Base-by-base conservation (phyloP, 2,113 vertebrate genomes). In the Procapra przewalskii region DNA sequence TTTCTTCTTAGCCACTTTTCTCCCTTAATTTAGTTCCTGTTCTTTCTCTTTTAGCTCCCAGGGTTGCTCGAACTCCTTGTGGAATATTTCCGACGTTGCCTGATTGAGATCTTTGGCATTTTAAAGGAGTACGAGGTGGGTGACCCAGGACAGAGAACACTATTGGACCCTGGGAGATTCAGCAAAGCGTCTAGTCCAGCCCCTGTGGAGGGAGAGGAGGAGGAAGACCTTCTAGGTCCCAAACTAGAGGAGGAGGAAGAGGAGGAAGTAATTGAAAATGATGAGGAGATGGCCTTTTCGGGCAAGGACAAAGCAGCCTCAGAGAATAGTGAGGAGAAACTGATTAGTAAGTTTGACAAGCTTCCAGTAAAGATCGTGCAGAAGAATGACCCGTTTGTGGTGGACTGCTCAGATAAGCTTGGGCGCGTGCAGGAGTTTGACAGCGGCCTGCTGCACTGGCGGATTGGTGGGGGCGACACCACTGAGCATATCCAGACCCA, bases 401-500 rank as follows among this genome's bases (percentile, higher is more conserved):
- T 99, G 55, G 99, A 99, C 98, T 99, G 99, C 96, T 99, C 99
- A 5, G 99, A 98, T 98, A 99, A 99, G 98, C 98, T 99, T 79
- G 99, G 99, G 80, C 99, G 99, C 36, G 98, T 99, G 84, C 99
- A 99, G 98, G 99, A 99, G 98, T 99, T 99, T 62, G 99, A 99
- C 96, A 99, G 99, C 23, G 99, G 99, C 59, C 98, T 99, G 92
- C 98, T 99, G 96, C 99, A 99, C 98, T 99, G 99, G 99, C 99
- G 99, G 92, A 99, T 99, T 48, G 99, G 99, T 88, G 99, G 99
- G 1, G 99, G 99, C 15, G 99, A 99, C 92, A 99, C 99, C 92
- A 99, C 99, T 33, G 99, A 99, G 97, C 99, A 99, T 98, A 99
- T 99, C 97, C 99, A 99, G 98, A 99, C 99, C 97, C 99, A 99